phyloP scores from a whole-genome alignment of 2,888 invertebrate genomes.

The Drosophila yooni region DNA sequence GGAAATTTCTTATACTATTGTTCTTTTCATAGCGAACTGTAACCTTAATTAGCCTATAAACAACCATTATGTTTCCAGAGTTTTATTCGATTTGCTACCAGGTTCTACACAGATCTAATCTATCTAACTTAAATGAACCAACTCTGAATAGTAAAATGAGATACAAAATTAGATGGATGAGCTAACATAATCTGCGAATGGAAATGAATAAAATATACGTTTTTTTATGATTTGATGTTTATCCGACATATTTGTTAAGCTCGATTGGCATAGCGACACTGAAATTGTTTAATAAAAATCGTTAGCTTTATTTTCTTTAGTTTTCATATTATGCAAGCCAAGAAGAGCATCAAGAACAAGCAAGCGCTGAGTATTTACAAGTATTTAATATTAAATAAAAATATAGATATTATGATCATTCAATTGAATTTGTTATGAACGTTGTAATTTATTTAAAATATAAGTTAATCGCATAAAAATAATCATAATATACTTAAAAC shows the following conservation, averaged over 20 bases:
- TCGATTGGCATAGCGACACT: conserved; percentile 7
- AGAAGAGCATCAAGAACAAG: conserved; percentile 33
- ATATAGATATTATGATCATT: conserved; percentile 25
- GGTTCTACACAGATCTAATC: conserved; percentile 13
- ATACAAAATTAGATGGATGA: background rate
- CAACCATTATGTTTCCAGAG: conserved; percentile 53
- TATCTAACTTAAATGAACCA: conserved; percentile 3
- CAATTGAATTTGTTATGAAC: conserved; percentile 32
- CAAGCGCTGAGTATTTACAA: conserved; percentile 52
- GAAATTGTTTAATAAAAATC: conserved; percentile 18
- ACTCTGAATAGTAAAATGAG: background rate
- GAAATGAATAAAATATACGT: background rate
- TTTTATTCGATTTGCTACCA: conserved; percentile 28
- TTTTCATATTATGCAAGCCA: conserved; percentile 23
- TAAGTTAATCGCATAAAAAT: conserved; percentile 54
- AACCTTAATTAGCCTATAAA: conserved; percentile 60
- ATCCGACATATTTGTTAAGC: conserved; percentile 38
- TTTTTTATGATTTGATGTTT: background rate
- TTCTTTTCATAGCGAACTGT: conserved; percentile 55
- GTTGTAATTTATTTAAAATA: conserved; percentile 43
- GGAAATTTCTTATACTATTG: conserved; percentile 29
- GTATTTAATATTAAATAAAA: conserved; percentile 36
- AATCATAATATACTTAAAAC: conserved; percentile 67
- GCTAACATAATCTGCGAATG: conserved; percentile 1
- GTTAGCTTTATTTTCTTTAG: conserved; percentile 11